Conservation (phyloP, 2,888 invertebrate genomes). For the Prosopocoilus inquinatus region DNA sequence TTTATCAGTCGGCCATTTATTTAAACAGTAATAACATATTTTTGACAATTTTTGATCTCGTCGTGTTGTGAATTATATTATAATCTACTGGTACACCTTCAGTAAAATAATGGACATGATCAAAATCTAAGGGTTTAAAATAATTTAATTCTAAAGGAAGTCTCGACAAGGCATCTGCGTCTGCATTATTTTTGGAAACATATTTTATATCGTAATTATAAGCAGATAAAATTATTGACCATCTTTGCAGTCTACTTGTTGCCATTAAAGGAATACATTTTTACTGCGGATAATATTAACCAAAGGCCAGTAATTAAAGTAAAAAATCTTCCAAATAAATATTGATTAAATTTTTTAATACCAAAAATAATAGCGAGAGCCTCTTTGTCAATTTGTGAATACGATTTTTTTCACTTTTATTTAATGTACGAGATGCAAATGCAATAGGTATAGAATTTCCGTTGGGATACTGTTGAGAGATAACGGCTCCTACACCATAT, state of each 20-base stretch:
- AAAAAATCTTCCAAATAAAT: neutral
- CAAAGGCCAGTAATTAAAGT: neutral
- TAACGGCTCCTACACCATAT: conserved; percentile 15
- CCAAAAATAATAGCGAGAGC: conserved; percentile 2
- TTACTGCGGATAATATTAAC: neutral
- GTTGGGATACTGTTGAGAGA: conserved; percentile 16
- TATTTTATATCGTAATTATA: neutral
- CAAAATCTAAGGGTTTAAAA: too few species aligned
- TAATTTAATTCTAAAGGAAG: too few species aligned
- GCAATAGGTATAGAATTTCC: conserved; percentile 11
- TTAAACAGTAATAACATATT: too few species aligned
- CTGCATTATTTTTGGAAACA: neutral
- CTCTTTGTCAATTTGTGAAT: conserved; percentile 5
- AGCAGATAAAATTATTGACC: too few species aligned
- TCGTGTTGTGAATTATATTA: too few species aligned
- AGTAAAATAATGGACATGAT: too few species aligned
- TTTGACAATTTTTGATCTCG: too few species aligned
- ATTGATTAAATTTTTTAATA: conserved; percentile 6
- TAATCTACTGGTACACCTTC: too few species aligned
- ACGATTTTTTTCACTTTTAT: conserved; percentile 12
- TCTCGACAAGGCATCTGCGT: too few species aligned
- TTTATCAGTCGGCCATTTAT: too few species aligned
- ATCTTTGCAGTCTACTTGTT: neutral
- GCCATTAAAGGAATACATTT: conserved; percentile 6
- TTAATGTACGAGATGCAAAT: conserved; percentile 18